phyloP scores from a whole-genome alignment of 2,888 invertebrate species.

The Linyphia triangularis region DNA sequence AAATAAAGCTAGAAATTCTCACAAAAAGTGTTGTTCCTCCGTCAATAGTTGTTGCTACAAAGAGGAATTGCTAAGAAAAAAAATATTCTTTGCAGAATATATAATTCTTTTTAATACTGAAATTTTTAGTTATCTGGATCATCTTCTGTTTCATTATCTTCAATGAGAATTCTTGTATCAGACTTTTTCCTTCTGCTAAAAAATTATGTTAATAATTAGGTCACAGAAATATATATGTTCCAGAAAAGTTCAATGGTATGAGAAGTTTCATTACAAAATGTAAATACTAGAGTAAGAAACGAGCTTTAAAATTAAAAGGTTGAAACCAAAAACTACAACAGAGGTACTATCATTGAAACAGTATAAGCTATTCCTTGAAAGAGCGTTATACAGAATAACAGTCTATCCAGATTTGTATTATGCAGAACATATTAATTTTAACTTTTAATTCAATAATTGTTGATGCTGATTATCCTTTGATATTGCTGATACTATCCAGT shows the following conservation, averaged over 20 bases:
- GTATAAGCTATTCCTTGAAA: no score
- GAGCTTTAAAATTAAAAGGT: neutral
- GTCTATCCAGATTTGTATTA: no score
- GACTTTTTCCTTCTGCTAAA: conserved; percentile 72
- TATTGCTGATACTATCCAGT: no score
- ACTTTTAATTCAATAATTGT: no score
- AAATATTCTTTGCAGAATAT: conserved; percentile 25
- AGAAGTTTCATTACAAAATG: neutral
- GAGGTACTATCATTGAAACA: no score
- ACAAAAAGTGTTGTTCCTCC: neutral
- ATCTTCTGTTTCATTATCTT: conserved; percentile 73
- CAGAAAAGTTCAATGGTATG: neutral
- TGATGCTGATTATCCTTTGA: no score
- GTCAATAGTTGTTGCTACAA: neutral
- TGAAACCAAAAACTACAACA: neutral
- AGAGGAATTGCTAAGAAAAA: neutral
- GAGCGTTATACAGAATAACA: no score
- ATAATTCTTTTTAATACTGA: conserved; percentile 36
- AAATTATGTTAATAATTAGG: no score
- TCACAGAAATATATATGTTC: no score
- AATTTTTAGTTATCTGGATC: conserved; percentile 69
- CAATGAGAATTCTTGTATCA: conserved; percentile 72
- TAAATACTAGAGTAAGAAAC: neutral
- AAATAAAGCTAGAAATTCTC: neutral
- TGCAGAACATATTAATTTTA: no score